These are phyloP conservation scores for Chromobotia macracanthus DNA, from an alignment of 2,797 vertebrate genomes.

Conservation along the genomic window DNA sequence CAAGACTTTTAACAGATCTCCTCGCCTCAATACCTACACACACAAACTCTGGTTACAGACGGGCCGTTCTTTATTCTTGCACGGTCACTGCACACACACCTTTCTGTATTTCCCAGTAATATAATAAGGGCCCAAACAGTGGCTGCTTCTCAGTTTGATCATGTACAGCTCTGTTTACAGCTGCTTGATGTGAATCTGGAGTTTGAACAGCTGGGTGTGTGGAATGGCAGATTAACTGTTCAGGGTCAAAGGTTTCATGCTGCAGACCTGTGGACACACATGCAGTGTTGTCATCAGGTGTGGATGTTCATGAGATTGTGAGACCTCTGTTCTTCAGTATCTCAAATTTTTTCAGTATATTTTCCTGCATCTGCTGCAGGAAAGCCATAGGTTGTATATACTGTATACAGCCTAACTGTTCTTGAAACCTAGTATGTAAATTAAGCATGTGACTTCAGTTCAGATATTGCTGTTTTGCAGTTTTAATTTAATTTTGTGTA, in stretches of 20 bases:
- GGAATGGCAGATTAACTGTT: conserved; percentile 37
- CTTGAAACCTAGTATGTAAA: too few species aligned
- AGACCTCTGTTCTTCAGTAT: conserved; percentile 56
- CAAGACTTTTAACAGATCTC: conserved; percentile 7
- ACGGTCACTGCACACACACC: conserved; percentile 11
- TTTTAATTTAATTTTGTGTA: too few species aligned
- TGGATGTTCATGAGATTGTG: neutral
- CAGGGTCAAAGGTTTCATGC: conserved; percentile 57
- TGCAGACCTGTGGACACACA: conserved; percentile 34
- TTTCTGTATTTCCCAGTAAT: neutral
- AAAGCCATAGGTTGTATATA: neutral
- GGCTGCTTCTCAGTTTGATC: neutral
- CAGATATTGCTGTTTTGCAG: too few species aligned
- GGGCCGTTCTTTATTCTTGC: neutral
- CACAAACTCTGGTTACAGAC: neutral
- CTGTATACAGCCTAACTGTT: neutral
- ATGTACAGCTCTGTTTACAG: neutral
- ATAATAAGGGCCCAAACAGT: neutral
- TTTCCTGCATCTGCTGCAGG: conserved; percentile 64
- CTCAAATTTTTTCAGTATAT: too few species aligned
- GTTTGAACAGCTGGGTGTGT: conserved; percentile 45
- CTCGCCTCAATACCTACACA: neutral
- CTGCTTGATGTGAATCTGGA: neutral
- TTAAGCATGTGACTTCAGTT: too few species aligned
- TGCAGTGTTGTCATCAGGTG: conserved; percentile 7